Percentiles rank a stretch among this genome's conserved stretches.
These are phyloP conservation scores for Apamea anceps DNA, from an alignment of 2,888 invertebrate genomes.

Conservation along the genomic window DNA sequence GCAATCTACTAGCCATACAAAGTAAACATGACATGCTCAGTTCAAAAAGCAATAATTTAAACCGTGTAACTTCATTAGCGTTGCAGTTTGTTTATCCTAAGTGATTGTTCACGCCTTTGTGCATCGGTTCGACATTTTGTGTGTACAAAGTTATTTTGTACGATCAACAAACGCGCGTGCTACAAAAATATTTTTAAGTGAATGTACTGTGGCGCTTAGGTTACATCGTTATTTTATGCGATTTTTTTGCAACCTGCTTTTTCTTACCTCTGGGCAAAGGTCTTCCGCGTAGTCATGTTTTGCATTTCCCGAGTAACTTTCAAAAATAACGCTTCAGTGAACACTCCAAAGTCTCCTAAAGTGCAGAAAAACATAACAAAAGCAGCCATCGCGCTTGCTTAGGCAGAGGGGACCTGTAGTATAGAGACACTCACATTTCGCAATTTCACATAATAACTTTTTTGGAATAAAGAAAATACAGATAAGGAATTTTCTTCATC, in stretches of 20 bases:
- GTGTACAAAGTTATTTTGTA: conserved; percentile 15
- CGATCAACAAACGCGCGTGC: neutral
- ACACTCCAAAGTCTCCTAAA: too few relatives aligned
- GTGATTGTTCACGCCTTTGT: conserved; percentile 35
- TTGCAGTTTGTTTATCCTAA: conserved; percentile 21
- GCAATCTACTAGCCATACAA: neutral
- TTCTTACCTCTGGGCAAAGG: neutral
- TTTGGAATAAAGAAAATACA: neutral
- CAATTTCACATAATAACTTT: fast-evolving
- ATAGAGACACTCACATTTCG: neutral
- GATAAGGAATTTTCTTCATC: neutral
- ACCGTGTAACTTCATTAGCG: conserved; percentile 40
- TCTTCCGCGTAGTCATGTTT: neutral
- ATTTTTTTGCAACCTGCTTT: too few relatives aligned
- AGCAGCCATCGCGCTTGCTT: neutral
- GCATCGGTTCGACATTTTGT: conserved; percentile 26
- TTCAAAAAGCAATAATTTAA: conserved; percentile 6
- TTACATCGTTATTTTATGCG: neutral
- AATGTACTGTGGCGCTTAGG: neutral
- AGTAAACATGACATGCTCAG: neutral
- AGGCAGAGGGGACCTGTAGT: neutral
- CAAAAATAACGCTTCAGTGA: neutral
- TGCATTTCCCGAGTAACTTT: neutral
- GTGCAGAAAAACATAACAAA: neutral
- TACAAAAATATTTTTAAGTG: neutral